These are phyloP conservation scores for Adelges cooleyi DNA, from an alignment of 1,140 invertebrate genomes.

Conservation along the genomic window DNA sequence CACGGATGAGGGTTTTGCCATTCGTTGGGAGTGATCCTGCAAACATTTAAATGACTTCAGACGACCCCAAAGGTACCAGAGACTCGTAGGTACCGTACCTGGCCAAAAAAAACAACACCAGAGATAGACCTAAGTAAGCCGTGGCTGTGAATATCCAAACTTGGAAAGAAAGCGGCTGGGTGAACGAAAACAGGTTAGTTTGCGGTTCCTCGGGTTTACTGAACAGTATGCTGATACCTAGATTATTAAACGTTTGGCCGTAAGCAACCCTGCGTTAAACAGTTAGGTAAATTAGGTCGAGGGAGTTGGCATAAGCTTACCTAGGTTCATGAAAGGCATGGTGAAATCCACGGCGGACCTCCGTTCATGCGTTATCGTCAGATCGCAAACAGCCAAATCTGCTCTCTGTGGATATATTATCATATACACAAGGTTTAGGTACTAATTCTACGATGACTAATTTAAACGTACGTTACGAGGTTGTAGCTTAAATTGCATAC, in stretches of 20 bases:
- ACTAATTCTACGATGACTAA: no score
- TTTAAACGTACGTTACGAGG: no score
- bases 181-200: slow-evolving; percentile 70
- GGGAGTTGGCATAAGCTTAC: no score
- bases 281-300: no score
- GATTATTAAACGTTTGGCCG: no score
- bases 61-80: no score
- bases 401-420: no score
- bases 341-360: slow-evolving; percentile 79
- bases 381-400: slow-evolving; percentile 80
- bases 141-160: slow-evolving; percentile 89
- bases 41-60: slow-evolving; percentile 31
- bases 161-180: slow-evolving; percentile 73
- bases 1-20: slow-evolving; percentile 81
- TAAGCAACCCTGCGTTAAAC: no score
- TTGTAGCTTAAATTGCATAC: no score
- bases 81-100: slow-evolving; percentile 45
- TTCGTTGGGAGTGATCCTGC: slow-evolving; percentile 82
- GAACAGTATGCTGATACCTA: slow-evolving; percentile 68
- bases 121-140: slow-evolving; percentile 73
- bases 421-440: no score
- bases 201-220: slow-evolving; percentile 56
- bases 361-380: slow-evolving; percentile 81
- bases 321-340: slow-evolving; percentile 80
- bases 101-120: slow-evolving; percentile 70